These are phyloP conservation scores for Basileuterus tristriatus DNA, from an alignment of 2,797 vertebrate genomes.

Conservation along the genomic window DNA sequence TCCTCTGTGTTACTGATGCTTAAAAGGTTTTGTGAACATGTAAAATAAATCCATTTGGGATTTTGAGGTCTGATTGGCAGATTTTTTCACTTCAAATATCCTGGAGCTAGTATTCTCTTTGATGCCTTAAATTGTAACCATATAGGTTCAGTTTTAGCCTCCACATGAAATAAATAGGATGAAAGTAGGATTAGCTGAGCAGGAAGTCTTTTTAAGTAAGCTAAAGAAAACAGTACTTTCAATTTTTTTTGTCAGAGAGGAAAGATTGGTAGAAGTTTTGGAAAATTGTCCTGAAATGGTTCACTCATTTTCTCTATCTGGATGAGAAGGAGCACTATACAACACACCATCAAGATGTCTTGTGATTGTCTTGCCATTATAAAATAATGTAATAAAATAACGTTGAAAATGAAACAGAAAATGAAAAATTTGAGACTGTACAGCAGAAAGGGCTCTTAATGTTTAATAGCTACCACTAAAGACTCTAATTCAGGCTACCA, in stretches of 20 bases:
- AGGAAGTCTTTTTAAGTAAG: background rate
- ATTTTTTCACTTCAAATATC: background rate
- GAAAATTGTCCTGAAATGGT: background rate
- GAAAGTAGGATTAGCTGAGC: background rate
- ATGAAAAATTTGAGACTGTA: background rate
- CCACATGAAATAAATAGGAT: background rate
- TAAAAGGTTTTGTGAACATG: background rate
- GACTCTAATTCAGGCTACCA: background rate
- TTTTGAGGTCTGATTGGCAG: background rate
- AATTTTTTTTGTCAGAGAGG: background rate
- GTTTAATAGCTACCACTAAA: background rate
- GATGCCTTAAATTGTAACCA: background rate
- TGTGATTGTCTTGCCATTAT: conserved; percentile 1
- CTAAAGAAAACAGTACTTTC: background rate
- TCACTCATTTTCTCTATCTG: background rate
- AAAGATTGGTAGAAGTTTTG: background rate
- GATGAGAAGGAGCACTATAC: background rate
- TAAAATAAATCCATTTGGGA: background rate
- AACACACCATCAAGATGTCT: background rate
- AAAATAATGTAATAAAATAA: conserved; percentile 39
- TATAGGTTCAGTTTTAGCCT: background rate
- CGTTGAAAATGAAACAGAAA: conserved; percentile 37
- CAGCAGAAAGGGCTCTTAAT: background rate
- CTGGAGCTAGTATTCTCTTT: background rate
- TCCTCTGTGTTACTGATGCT: background rate